Evolutionary conservation across 1,140 invertebrate genomes (phyloP), one percentile per base, ranked within the genome.

Genomic region (Sycophila sp.): DNA sequence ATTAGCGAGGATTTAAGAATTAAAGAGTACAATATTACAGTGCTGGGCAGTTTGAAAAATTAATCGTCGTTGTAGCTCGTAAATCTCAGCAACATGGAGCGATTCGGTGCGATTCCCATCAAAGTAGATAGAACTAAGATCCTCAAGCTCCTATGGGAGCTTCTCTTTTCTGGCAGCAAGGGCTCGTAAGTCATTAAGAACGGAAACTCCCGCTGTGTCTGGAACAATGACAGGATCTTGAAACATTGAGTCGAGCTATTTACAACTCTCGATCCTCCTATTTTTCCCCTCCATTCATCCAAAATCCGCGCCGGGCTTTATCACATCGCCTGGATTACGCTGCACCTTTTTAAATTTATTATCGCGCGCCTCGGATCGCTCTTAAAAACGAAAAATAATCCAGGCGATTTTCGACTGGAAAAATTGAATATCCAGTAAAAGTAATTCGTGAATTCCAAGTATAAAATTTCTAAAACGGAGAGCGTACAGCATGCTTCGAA

Each of bases 121-220:
- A 30, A 45, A 5, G 26, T 28, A 67, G 62, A 65, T 56, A 55
- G 53, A 40, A 4, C 36, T 55, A 17, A 28, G 32, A 64, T 64
- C 40, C 49, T 65, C 13, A 30, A 65, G 36, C 42, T 53, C 22
- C 49, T 65, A 11, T 56, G 49, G 49, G 62, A 30, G 24, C 24
- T 1, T 28, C 15, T n/a, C 24, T 56, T 40, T 42, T 42, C 36
- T 15, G 49, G 49, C 24, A 30, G 28, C 38, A 58, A 53, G 38
- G 60, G 53, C 38, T 71, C 62, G 55, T 66, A 71, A 71, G 69
- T 65, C 69, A 71, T 71, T 71, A 71, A 51, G 53, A 40, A 24
- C 10, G 7, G 6, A 30, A 36, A 28, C 38, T 17, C 69, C 62
- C 49, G 45, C 53, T 53, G 62, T 24, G 32, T 32, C 28, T 42